Evolutionary conservation across 1,140 invertebrate genomes (phyloP), one percentile per base, ranked within the genome.

Genomic region (Papilio machaon): DNA sequence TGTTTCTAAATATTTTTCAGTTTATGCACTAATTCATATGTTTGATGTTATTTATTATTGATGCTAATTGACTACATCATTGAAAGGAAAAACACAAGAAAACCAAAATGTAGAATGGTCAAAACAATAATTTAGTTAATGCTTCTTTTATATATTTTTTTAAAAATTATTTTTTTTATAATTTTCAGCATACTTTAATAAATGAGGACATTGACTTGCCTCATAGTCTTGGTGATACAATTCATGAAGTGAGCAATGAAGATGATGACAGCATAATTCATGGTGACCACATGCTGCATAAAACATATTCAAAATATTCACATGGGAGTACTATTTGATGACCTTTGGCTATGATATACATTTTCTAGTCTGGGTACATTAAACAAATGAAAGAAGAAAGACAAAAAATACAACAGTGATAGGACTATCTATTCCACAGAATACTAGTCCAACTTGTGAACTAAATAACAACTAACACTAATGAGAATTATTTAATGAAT

Each of bases 241-340:
- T 92, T 79, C 88, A 91, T 84, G 92, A 94, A 88, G 86, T 89
- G 2, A 91, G 88, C 73, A 88, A 91, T 86, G 90, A 91, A 82
- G 91, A 92, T 83, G 91, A 92, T 77, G 89, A 92, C 23, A 91
- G 88, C 86, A 81, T 86, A 23, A 81, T 77, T 23, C 89, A 86
- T 83, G 78, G 85, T 79, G 84, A 85, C 35, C 54, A 83, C 15
- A 58, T 60, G 30, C 82, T 79, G 58, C 64, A 85, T 78, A 92
- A 85, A 85, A 88, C 81, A 78, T 86, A 87, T 85, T 84, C 89
- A 38, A 90, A 90, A 81, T 93, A 89, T 83, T 85, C 85, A 43
- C 89, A 93, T 81, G 87, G 92, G 80, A 88, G 89, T 83, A 93
- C 91, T 80, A 78, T 92, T 77, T 94, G 84, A 89, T 58, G 67